phyloP scores from a whole-genome alignment of 1,140 invertebrate genomes.

The Lanistes nyassanus region DNA sequence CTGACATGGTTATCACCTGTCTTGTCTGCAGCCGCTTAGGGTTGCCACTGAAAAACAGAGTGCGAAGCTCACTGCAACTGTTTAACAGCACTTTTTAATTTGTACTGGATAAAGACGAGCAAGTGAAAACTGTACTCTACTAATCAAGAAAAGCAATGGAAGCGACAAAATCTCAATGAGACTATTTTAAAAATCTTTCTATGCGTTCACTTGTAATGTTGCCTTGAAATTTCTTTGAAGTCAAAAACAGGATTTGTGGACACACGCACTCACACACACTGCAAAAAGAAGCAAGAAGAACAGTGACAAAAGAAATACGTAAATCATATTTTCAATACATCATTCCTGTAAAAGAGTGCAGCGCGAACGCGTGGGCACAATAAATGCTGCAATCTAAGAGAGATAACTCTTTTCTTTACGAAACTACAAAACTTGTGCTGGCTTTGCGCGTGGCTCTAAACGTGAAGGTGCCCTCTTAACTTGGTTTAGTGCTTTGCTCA shows the following conservation, averaged over 20 bases:
- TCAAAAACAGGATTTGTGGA: no score
- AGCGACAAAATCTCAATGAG: no score
- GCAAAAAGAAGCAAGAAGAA: slow-evolving; percentile 2
- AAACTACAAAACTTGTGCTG: slow-evolving; percentile 6
- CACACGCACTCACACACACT: neutral
- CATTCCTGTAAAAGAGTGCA: neutral
- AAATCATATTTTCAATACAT: neutral
- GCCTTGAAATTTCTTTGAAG: no score
- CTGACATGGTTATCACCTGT: slow-evolving; percentile 48
- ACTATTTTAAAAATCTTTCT: no score
- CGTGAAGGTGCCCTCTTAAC: slow-evolving; percentile 24
- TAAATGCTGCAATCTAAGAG: neutral
- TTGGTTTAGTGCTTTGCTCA: neutral
- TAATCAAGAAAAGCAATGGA: no score
- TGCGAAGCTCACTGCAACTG: no score
- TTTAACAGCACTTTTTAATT: no score
- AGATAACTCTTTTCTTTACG: neutral
- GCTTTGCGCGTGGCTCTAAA: neutral
- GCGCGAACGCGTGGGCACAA: neutral
- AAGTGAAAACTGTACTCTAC: no score
- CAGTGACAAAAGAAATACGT: neutral
- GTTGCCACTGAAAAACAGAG: slow-evolving; percentile 48
- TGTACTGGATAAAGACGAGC: no score
- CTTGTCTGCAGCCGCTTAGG: slow-evolving; percentile 46
- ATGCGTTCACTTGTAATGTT: no score